phyloP scores from a whole-genome alignment of 2,888 invertebrate genomes.

The Platypus cylindrus region DNA sequence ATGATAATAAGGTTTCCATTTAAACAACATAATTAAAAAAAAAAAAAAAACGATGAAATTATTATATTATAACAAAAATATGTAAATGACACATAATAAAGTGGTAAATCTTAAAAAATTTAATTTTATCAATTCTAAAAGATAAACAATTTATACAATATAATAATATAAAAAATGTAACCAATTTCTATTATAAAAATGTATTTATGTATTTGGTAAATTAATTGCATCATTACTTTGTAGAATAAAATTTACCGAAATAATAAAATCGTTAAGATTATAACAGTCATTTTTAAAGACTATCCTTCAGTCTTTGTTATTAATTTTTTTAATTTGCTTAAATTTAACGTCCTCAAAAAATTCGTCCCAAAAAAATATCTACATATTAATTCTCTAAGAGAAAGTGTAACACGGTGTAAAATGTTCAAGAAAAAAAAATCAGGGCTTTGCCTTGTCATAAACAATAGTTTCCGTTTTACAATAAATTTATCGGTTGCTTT shows the following conservation, averaged over 20 bases:
- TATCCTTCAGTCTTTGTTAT: conserved; percentile 21
- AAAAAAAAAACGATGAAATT: not conserved
- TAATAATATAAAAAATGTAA: conserved; percentile 18
- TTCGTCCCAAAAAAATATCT: conserved; percentile 9
- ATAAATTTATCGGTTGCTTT: no score
- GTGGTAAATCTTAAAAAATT: conserved; percentile 16
- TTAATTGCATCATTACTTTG: no score
- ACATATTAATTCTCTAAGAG: no score
- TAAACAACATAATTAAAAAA: conserved; percentile 5
- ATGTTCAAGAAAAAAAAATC: no score
- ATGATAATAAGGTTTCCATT: conserved; percentile 6
- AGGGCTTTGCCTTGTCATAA: no score
- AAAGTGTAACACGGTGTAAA: no score
- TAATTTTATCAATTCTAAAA: conserved; percentile 11
- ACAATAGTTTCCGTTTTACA: no score
- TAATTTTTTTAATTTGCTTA: conserved; percentile 10
- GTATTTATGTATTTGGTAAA: conserved; percentile 15
- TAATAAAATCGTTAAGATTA: conserved; percentile 16
- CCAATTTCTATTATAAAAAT: no score
- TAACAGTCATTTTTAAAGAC: conserved; percentile 21
- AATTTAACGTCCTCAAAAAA: conserved; percentile 7
- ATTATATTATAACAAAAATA: no score
- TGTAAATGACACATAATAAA: no score
- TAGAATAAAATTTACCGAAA: conserved; percentile 12
- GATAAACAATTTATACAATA: conserved; percentile 17